Evolutionary conservation across 2,888 invertebrate genomes (phyloP).

Genomic region (Temnothorax unifasciatus): DNA sequence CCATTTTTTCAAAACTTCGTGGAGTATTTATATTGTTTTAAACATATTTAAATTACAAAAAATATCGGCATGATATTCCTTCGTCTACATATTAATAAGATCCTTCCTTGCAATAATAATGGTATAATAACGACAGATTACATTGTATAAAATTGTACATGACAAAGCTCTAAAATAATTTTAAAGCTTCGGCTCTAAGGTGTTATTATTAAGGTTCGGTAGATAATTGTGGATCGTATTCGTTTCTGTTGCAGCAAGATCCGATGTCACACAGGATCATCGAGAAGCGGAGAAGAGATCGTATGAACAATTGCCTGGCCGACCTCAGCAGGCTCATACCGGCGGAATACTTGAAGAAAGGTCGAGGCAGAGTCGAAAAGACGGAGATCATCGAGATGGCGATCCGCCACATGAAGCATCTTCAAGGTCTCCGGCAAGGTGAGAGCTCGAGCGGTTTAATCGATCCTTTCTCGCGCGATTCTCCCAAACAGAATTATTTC

Average conservation of each 20-base stretch:
- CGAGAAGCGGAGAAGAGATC: slow-evolving; percentile 97
- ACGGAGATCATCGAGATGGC: slow-evolving; percentile 99
- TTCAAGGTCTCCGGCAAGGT: slow-evolving; percentile 90
- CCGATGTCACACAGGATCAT: slow-evolving; percentile 99
- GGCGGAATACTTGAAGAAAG: slow-evolving; percentile 96
- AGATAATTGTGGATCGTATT: not conserved
- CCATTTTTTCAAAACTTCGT: not conserved
- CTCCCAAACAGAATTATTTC: slow-evolving; percentile 15
- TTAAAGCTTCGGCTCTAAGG: not conserved
- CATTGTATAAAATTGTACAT: not conserved
- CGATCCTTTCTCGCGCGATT: not conserved
- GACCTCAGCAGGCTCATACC: slow-evolving; percentile 97
- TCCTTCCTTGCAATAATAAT: not conserved
- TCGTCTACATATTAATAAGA: not conserved
- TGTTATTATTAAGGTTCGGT: not conserved
- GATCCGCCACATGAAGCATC: slow-evolving; percentile 96
- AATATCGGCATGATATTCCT: too few relatives aligned
- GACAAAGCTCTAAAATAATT: not conserved
- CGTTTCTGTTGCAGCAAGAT: slow-evolving; percentile 90
- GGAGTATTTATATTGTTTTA: not conserved
- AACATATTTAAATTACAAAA: not conserved
- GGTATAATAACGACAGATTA: not conserved
- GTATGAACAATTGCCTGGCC: slow-evolving; percentile 99
- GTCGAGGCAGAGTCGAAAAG: slow-evolving; percentile 97
- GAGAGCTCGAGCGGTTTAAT: slow-evolving; percentile 29